Percentiles rank a stretch among this genome's conserved stretches.
Conservation (phyloP, 2,797 vertebrate species). For the Alectoris magna region DNA sequence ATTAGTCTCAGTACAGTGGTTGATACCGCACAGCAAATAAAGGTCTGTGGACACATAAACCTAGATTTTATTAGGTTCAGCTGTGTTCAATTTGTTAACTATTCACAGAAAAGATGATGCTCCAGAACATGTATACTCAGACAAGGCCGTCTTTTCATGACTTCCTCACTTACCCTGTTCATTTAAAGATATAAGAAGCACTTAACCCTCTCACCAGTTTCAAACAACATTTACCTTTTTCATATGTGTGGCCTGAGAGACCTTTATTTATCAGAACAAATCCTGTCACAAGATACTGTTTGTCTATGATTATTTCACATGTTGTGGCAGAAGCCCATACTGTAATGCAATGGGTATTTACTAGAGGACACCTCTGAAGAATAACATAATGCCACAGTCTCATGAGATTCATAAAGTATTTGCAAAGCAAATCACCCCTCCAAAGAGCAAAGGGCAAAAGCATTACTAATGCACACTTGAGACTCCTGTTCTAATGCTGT, state of each 20-base stretch:
- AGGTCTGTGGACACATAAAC: background rate
- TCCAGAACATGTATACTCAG: background rate
- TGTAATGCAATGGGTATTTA: slow-evolving; percentile 9
- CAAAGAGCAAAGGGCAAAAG: slow-evolving; percentile 54
- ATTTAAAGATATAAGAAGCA: background rate
- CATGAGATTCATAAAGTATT: slow-evolving; percentile 30
- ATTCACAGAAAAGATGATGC: background rate
- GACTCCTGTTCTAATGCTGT: background rate
- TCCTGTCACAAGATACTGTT: background rate
- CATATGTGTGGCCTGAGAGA: background rate
- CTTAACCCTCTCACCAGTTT: background rate
- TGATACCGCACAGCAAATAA: background rate
- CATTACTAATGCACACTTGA: slow-evolving; percentile 24
- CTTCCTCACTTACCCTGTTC: background rate
- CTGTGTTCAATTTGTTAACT: background rate
- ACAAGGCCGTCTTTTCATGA: background rate
- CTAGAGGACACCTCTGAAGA: background rate
- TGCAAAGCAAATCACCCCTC: slow-evolving; percentile 1
- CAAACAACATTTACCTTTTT: background rate
- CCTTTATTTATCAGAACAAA: background rate
- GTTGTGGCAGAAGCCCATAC: background rate
- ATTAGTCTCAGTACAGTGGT: background rate
- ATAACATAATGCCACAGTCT: background rate
- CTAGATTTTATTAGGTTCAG: background rate
- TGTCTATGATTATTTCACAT: background rate